Conservation (phyloP, 1,140 invertebrate genomes). For the Musca domestica region DNA sequence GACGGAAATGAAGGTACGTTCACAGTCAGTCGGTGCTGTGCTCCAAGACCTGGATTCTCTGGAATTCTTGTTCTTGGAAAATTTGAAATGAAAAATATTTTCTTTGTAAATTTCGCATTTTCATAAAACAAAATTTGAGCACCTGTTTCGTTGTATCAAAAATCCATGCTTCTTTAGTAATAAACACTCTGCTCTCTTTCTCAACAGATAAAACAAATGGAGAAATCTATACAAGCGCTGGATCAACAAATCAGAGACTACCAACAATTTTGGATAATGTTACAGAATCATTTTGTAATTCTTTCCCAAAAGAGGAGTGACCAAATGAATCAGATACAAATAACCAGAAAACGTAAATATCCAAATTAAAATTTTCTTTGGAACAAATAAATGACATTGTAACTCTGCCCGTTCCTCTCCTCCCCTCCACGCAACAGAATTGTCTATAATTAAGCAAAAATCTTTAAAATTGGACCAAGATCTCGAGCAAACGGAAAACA, state of each 20-base stretch:
- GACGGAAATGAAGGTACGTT: constrained; percentile 58
- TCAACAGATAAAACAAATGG: constrained; percentile 58
- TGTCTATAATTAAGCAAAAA: constrained; percentile 73
- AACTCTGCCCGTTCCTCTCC: neutral
- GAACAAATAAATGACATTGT: neutral
- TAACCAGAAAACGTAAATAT: constrained; percentile 65
- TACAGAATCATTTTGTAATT: constrained; percentile 67
- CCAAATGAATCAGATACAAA: constrained; percentile 64
- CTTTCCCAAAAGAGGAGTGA: constrained; percentile 65
- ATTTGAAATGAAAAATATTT: too few species aligned
- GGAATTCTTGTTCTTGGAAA: too few species aligned
- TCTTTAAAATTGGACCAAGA: constrained; percentile 67
- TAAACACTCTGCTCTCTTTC: too few species aligned
- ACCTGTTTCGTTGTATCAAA: too few species aligned
- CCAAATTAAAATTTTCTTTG: neutral
- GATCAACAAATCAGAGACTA: constrained; percentile 62
- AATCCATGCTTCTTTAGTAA: too few species aligned
- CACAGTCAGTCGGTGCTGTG: too few species aligned
- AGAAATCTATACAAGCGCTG: constrained; percentile 61
- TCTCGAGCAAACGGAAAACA: constrained; percentile 59
- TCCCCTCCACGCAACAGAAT: constrained; percentile 56
- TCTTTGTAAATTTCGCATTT: too few species aligned
- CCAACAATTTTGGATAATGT: constrained; percentile 72
- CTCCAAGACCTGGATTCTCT: too few species aligned
- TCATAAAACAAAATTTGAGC: too few species aligned